Conservation (phyloP, 2,113 vertebrate genomes). For the Lepisosteus osseus region DNA sequence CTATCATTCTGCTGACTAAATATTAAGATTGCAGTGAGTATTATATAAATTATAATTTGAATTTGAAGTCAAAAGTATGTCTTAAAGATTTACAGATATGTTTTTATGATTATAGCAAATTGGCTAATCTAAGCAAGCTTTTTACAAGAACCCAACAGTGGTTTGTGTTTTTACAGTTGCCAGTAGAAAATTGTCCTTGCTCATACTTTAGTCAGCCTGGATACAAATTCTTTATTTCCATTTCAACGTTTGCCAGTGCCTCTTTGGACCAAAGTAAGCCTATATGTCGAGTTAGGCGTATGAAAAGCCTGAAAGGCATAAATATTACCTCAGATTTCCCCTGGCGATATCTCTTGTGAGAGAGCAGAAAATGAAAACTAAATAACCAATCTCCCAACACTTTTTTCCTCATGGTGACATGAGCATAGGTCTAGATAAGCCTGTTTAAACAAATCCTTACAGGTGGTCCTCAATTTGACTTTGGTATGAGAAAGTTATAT, state of each 20-base stretch:
- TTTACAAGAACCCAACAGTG: not conserved
- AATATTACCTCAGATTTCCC: not conserved
- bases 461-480: not conserved
- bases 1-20: slow-evolving; percentile 19
- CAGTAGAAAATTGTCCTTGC: too few species aligned
- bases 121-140: not conserved
- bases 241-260: not conserved
- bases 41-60: slow-evolving; percentile 23
- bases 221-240: not conserved
- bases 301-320: not conserved
- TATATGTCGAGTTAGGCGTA: not conserved
- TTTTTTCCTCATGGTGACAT: not conserved
- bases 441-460: not conserved
- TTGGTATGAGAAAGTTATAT: too few species aligned
- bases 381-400: slow-evolving; percentile 2
- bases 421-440: not conserved
- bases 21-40: slow-evolving; percentile 29
- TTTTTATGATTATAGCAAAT: not conserved
- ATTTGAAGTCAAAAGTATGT: slow-evolving; percentile 25
- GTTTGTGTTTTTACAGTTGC: too few species aligned
- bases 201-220: not conserved
- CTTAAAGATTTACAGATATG: slow-evolving; percentile 2
- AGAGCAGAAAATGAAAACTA: not conserved
- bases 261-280: not conserved
- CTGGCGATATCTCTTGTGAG: not conserved